phyloP scores from a whole-genome alignment of 2,113 vertebrate species.

The Megaceryle maxima region DNA sequence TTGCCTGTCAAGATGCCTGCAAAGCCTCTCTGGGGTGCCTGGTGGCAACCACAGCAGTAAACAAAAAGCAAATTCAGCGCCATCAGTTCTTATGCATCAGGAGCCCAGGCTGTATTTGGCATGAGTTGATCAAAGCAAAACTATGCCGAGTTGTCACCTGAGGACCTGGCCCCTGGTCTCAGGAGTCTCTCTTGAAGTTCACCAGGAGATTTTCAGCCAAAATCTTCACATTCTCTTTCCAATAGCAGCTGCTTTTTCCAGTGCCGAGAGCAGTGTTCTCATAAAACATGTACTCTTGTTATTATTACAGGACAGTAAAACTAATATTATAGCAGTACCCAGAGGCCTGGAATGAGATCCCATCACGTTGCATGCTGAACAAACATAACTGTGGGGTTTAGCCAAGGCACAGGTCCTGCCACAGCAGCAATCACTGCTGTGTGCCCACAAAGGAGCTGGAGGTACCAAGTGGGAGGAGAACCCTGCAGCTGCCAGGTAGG shows the following conservation, averaged over 20 bases:
- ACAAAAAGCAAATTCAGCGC: background rate
- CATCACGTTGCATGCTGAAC: background rate
- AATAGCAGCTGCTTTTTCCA: background rate
- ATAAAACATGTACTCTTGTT: background rate
- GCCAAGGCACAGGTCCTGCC: background rate
- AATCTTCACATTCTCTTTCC: background rate
- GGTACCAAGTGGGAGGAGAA: background rate
- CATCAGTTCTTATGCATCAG: background rate
- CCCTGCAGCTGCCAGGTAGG: accelerated
- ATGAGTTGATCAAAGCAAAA: accelerated
- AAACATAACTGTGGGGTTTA: background rate
- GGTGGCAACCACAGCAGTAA: background rate
- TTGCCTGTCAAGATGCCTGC: background rate
- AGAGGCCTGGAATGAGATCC: background rate
- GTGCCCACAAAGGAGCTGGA: background rate
- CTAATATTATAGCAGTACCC: background rate
- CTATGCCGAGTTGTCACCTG: background rate
- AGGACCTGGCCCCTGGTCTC: background rate
- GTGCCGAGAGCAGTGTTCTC: background rate
- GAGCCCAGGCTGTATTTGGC: accelerated
- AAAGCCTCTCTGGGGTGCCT: background rate
- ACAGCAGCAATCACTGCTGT: accelerated
- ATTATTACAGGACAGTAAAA: background rate
- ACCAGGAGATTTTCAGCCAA: background rate
- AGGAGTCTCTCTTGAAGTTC: background rate